A percentile compares a stretch with the other conserved stretches of the same genome.
These are phyloP conservation scores for Phthorimaea operculella DNA, from an alignment of 1,140 invertebrate genomes.

Conservation along the genomic window DNA sequence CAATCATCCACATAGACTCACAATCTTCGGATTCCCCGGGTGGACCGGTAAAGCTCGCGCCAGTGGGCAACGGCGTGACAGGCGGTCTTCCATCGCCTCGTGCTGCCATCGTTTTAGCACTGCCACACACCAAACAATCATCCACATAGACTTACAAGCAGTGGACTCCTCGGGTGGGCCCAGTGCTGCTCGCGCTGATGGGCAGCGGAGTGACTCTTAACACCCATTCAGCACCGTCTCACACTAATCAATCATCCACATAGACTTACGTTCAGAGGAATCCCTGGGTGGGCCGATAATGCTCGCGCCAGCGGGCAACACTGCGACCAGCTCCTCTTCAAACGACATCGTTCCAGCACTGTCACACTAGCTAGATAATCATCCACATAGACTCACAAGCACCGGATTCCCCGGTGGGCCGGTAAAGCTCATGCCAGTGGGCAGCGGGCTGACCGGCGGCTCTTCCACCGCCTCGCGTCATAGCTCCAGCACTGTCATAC, in stretches of 20 bases:
- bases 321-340: background rate
- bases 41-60: background rate
- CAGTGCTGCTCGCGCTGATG: slow-evolving; percentile 2
- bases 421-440: slow-evolving; percentile 3
- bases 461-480: slow-evolving; percentile 11
- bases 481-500: too few relatives aligned
- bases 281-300: background rate
- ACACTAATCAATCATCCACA: too few relatives aligned
- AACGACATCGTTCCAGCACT: slow-evolving; percentile 39
- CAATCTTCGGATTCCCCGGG: background rate
- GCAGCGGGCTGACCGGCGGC: slow-evolving; percentile 3
- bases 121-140: too few relatives aligned
- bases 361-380: slow-evolving; percentile 8
- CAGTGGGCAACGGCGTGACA: background rate
- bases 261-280: too few relatives aligned
- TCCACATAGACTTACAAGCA: too few relatives aligned
- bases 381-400: too few relatives aligned
- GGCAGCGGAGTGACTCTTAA: slow-evolving; percentile 22
- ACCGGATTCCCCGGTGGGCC: background rate
- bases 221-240: slow-evolving; percentile 33
- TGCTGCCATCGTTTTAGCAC: too few relatives aligned
- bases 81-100: background rate
- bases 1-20: too few relatives aligned
- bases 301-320: slow-evolving; percentile 3
- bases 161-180: slow-evolving; percentile 3